A percentile compares a stretch with the other conserved stretches of the same genome.
These are phyloP conservation scores for Pogona vitticeps DNA, from an alignment of 2,113 vertebrate species.

Conservation along the genomic window DNA sequence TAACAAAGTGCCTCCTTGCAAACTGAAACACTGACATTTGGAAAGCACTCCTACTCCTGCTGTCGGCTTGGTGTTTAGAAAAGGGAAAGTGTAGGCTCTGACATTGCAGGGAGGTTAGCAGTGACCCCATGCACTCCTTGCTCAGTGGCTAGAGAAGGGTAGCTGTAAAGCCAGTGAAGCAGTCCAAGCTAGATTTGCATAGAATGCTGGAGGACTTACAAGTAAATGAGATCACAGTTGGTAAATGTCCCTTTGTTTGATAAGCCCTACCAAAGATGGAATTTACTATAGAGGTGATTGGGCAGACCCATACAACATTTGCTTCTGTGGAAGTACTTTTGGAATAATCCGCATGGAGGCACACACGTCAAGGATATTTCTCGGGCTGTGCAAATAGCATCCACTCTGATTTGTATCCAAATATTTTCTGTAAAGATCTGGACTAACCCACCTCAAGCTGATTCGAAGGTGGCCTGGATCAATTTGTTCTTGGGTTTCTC, in stretches of 20 bases:
- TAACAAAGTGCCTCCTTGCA: conserved; percentile 26
- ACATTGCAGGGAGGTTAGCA: neutral
- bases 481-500: too few species aligned
- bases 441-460: too few species aligned
- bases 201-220: neutral
- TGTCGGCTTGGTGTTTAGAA: neutral
- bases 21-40: conserved; percentile 24
- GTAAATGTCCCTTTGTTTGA: neutral
- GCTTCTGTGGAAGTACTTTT: neutral
- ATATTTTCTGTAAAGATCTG: too few species aligned
- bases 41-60: neutral
- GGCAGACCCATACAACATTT: too few species aligned
- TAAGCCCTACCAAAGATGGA: neutral
- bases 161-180: neutral
- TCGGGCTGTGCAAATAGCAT: neutral
- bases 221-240: neutral
- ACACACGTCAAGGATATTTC: neutral
- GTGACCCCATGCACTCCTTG: neutral
- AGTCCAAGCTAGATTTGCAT: neutral
- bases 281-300: neutral
- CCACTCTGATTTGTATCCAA: too few species aligned
- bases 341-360: neutral
- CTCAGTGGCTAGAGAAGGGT: too few species aligned
- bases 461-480: too few species aligned
- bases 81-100: neutral